Conservation (phyloP, 2,888 invertebrate genomes). For the Tetranychus piercei region DNA sequence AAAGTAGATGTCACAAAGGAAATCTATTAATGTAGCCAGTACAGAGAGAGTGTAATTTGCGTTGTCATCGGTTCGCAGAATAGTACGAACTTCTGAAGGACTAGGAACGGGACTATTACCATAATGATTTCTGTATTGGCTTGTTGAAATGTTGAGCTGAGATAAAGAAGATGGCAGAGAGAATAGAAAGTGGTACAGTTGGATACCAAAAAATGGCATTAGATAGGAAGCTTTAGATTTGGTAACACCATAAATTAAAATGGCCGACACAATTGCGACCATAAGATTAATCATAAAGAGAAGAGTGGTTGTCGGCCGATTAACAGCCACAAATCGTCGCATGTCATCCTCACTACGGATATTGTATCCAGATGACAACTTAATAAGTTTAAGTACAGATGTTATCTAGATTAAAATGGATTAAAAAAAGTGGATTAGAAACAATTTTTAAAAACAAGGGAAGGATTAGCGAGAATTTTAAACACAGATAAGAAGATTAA, state of each 20-base stretch:
- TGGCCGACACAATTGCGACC: conserved; percentile 19
- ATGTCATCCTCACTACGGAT: not conserved
- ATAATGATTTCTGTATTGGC: conserved; percentile 4
- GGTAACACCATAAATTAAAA: conserved; percentile 21
- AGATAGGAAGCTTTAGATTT: conserved; percentile 21
- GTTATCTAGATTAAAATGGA: not conserved
- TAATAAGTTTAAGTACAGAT: not conserved
- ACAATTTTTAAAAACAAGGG: not conserved
- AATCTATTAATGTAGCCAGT: conserved; percentile 14
- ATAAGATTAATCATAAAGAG: conserved; percentile 17
- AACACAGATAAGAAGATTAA: not conserved
- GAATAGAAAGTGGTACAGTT: conserved; percentile 22
- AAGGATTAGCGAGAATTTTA: not conserved
- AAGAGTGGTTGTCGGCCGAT: conserved; percentile 7
- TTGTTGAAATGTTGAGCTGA: conserved; percentile 13
- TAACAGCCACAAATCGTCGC: conserved; percentile 11
- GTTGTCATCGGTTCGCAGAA: not conserved
- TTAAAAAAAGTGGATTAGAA: not conserved
- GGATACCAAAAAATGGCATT: conserved; percentile 22
- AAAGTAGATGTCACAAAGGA: conserved; percentile 21
- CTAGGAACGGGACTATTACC: conserved; percentile 12
- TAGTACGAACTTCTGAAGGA: not conserved
- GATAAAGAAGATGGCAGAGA: conserved; percentile 21
- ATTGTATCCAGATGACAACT: conserved; percentile 1
- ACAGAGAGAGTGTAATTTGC: conserved; percentile 18